Conservation (phyloP, 2,113 vertebrate species). For the Hemichromis elongatus region DNA sequence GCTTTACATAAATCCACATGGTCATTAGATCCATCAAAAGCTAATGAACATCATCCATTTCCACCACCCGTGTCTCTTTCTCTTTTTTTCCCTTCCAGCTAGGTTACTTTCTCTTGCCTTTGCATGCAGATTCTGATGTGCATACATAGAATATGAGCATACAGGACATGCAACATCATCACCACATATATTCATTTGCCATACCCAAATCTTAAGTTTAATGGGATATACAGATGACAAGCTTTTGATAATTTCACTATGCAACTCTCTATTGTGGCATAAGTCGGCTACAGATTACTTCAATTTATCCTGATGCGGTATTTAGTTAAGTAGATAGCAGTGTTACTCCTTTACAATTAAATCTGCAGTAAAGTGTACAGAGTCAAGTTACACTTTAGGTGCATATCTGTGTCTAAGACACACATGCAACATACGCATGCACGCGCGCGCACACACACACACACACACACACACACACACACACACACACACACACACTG, state of each 20-base stretch:
- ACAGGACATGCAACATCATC: background rate
- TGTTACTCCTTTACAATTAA: background rate
- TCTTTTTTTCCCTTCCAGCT: slow-evolving; percentile 11
- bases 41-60: slow-evolving; percentile 62
- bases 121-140: background rate
- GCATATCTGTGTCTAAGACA: background rate
- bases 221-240: background rate
- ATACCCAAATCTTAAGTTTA: background rate
- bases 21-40: slow-evolving; percentile 70
- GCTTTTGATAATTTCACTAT: background rate
- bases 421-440: background rate
- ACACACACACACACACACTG: background rate
- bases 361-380: background rate
- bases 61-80: slow-evolving; percentile 16
- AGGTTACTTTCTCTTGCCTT: slow-evolving; percentile 8
- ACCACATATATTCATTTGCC: background rate
- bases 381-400: background rate
- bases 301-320: background rate
- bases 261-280: background rate
- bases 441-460: background rate
- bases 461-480: fast-evolving
- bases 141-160: background rate
- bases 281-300: background rate
- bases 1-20: slow-evolving; percentile 59
- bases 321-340: background rate